Evolutionary conservation across 2,797 vertebrate species (phyloP).

Genomic region (Adrianichthys oophorus): DNA sequence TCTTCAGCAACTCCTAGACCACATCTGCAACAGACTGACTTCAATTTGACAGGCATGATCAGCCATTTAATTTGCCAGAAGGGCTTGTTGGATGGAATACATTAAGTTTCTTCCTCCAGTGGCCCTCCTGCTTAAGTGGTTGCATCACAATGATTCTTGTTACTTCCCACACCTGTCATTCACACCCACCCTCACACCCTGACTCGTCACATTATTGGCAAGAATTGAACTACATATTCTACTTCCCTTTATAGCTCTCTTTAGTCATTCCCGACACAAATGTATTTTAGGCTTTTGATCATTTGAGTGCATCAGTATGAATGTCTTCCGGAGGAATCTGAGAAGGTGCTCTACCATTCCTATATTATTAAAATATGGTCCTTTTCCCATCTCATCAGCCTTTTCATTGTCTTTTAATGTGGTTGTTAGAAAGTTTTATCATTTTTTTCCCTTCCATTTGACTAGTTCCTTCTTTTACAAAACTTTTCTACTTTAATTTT

Average conservation of each 20-base stretch:
- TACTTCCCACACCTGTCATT: background rate
- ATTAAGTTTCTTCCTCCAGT: background rate
- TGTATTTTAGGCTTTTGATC: background rate
- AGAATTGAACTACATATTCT: background rate
- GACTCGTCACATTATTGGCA: background rate
- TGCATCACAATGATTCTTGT: too few relatives aligned
- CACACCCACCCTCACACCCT: background rate
- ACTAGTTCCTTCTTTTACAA: too few relatives aligned
- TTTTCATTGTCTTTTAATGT: background rate
- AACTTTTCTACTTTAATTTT: too few relatives aligned
- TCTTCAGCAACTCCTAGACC: too few relatives aligned
- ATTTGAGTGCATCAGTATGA: background rate
- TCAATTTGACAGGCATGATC: background rate
- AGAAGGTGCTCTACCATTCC: background rate
- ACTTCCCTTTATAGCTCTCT: background rate
- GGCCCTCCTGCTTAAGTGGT: background rate
- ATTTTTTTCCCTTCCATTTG: too few relatives aligned
- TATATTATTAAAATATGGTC: background rate
- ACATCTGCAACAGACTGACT: background rate
- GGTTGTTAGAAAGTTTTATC: too few relatives aligned
- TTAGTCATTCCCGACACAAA: background rate
- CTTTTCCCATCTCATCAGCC: background rate
- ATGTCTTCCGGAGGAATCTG: background rate
- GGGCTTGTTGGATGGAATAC: background rate
- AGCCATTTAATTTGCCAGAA: background rate